These are phyloP conservation scores for Nymphalis c-album DNA, from an alignment of 2,888 invertebrate genomes.

Conservation along the genomic window DNA sequence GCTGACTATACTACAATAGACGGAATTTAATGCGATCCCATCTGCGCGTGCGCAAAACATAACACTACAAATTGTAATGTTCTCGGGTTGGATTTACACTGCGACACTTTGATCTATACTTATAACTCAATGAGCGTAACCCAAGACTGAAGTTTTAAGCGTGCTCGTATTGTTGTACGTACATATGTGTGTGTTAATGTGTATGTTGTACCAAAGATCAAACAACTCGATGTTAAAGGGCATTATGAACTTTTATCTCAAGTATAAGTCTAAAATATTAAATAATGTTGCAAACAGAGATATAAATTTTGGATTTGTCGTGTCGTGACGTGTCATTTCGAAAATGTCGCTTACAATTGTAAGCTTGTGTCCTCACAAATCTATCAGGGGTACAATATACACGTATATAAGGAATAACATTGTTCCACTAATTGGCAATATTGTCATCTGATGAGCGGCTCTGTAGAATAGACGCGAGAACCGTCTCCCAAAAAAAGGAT, in stretches of 20 bases:
- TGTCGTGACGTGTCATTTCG: no score
- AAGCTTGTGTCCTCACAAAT: no score
- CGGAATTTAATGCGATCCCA: constrained; percentile 38
- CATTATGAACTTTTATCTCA: not conserved
- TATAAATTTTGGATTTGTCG: no score
- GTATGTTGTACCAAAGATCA: not conserved
- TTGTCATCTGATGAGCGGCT: no score
- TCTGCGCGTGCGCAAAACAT: constrained; percentile 26
- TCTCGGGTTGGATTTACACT: constrained; percentile 14
- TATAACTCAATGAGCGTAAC: constrained; percentile 12
- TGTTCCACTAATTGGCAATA: no score
- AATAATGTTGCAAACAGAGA: no score
- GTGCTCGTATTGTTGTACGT: not conserved
- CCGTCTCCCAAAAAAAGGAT: no score
- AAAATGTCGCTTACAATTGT: no score
- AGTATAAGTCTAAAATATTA: no score
- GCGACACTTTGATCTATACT: constrained; percentile 20
- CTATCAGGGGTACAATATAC: no score
- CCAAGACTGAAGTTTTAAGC: not conserved
- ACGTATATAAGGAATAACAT: no score
- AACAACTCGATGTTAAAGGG: not conserved
- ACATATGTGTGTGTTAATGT: not conserved
- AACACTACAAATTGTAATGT: constrained; percentile 28
- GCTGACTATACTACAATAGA: constrained; percentile 33
- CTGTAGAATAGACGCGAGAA: no score